Conservation (phyloP, 2,888 invertebrate genomes). For the Drosophila macrothrix region DNA sequence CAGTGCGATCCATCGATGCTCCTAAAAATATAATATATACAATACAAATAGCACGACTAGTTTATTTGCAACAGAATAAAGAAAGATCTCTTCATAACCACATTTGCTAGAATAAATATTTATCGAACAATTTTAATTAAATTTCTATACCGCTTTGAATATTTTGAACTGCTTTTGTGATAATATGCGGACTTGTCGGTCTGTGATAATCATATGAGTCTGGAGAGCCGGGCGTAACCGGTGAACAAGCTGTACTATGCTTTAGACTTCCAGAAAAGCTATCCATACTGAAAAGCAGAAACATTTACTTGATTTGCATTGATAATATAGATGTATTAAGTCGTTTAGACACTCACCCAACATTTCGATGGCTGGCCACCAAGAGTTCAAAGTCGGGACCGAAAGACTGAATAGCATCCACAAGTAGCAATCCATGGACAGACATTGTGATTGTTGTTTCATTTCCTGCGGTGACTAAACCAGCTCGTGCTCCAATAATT, state of each 20-base stretch:
- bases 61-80: neutral
- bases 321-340: neutral
- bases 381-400: slow-evolving; percentile 97
- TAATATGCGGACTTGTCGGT: slow-evolving; percentile 86
- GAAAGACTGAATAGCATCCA: slow-evolving; percentile 97
- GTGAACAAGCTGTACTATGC: slow-evolving; percentile 96
- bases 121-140: neutral
- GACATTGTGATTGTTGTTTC: slow-evolving; percentile 93
- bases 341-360: slow-evolving; percentile 87
- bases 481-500: slow-evolving; percentile 93
- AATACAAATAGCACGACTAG: neutral
- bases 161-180: slow-evolving; percentile 87
- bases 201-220: slow-evolving; percentile 85
- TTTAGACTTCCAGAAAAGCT: slow-evolving; percentile 96
- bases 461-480: slow-evolving; percentile 90
- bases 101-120: neutral
- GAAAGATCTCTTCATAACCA: neutral
- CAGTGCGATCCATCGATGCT: slow-evolving; percentile 41
- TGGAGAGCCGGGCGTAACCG: slow-evolving; percentile 92
- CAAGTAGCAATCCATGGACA: slow-evolving; percentile 95
- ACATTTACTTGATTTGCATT: neutral
- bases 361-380: slow-evolving; percentile 97
- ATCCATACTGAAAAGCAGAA: slow-evolving; percentile 90
- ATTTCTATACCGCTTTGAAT: slow-evolving; percentile 83
- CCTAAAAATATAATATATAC: slow-evolving; percentile 11